phyloP scores from a whole-genome alignment of 2,113 vertebrate genomes.

The Todiramphus chloris region DNA sequence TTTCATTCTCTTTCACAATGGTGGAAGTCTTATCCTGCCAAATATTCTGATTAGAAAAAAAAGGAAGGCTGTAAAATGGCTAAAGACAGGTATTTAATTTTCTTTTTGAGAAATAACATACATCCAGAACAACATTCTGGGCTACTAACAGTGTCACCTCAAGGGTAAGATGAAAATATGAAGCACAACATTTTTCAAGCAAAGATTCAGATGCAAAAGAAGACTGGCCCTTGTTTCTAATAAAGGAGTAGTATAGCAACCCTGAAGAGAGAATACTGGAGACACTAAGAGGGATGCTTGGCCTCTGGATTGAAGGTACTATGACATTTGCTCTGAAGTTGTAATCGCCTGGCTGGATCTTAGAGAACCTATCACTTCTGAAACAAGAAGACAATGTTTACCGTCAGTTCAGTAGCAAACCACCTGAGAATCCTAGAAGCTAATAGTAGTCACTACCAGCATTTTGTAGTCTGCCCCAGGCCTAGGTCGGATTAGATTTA shows the following conservation, averaged over 20 bases:
- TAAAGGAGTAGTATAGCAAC: neutral
- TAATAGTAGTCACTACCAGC: neutral
- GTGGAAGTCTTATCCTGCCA: neutral
- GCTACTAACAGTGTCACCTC: neutral
- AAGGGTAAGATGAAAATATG: neutral
- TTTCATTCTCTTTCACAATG: neutral
- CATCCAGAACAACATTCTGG: neutral
- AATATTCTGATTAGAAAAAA: neutral
- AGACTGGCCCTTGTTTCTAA: neutral
- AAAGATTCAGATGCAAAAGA: neutral
- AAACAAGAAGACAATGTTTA: neutral
- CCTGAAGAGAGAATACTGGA: neutral
- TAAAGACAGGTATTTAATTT: neutral
- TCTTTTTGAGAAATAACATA: neutral
- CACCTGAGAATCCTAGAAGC: neutral
- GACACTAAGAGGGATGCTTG: neutral
- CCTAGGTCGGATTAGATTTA: neutral
- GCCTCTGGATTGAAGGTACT: neutral
- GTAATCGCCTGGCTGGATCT: neutral
- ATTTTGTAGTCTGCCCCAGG: neutral
- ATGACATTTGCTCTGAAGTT: neutral
- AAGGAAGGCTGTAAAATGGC: neutral
- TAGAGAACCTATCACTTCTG: neutral
- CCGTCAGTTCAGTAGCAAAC: neutral
- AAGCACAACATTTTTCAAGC: neutral